phyloP scores from a whole-genome alignment of 2,113 vertebrate genomes.

The Hymenochirus boettgeri region DNA sequence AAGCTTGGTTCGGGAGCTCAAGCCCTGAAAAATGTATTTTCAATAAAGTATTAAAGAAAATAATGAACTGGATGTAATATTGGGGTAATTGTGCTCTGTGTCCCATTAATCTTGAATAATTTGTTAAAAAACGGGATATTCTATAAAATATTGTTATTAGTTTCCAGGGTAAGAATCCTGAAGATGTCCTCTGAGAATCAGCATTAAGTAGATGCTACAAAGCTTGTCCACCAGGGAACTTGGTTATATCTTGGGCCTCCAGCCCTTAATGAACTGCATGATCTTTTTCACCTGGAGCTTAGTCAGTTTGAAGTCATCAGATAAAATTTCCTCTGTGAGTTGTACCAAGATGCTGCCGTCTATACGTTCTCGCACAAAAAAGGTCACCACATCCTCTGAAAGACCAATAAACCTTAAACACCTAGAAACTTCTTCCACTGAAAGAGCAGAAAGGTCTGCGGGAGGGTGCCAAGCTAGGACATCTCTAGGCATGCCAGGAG shows the following conservation, averaged over 20 bases:
- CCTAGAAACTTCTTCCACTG: slow-evolving; percentile 89
- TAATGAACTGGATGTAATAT: no score
- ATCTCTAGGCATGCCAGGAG: slow-evolving; percentile 46
- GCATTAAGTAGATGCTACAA: neutral
- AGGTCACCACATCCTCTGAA: slow-evolving; percentile 83
- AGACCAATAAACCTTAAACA: slow-evolving; percentile 94
- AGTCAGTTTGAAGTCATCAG: slow-evolving; percentile 91
- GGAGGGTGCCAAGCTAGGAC: slow-evolving; percentile 81
- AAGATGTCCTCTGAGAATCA: neutral
- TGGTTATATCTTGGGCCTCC: slow-evolving; percentile 87
- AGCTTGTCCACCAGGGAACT: neutral
- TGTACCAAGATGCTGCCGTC: slow-evolving; percentile 95
- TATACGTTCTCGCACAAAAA: slow-evolving; percentile 88
- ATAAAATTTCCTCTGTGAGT: slow-evolving; percentile 94
- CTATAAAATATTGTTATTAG: neutral
- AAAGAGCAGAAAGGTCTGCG: slow-evolving; percentile 80
- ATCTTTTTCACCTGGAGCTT: slow-evolving; percentile 97
- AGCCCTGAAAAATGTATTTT: no score
- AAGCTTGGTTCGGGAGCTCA: no score
- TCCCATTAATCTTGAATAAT: neutral
- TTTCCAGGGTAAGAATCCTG: neutral
- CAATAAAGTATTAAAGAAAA: no score
- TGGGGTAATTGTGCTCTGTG: slow-evolving; percentile 38
- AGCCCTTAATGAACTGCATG: slow-evolving; percentile 97
- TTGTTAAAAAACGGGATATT: slow-evolving; percentile 11